Base-by-base conservation (phyloP, 2,113 vertebrate species). In the Elephantulus edwardii region DNA sequence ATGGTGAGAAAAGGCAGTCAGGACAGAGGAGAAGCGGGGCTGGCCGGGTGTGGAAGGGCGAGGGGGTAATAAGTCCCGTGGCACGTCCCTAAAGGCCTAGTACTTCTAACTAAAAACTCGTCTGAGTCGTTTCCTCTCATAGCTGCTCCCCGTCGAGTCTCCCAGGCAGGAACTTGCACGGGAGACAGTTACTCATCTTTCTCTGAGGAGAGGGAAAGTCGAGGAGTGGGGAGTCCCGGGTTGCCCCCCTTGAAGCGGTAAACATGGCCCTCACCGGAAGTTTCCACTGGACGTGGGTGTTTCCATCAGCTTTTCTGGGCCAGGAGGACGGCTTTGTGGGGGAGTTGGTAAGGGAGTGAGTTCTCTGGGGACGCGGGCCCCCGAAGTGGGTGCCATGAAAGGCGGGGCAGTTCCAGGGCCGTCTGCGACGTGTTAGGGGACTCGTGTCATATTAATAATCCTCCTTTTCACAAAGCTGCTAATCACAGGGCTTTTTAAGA, bases 1-100 rank as follows among this genome's bases (percentile, higher is more conserved):
- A 19, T 60, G 26, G 35, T 1, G 2, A 30, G 0, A 0, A 68
- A 13, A 46, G 28, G 14, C 0, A 0, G 11, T 2, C 26, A 13
- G 30, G 40, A 50, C 9, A 12, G 11, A 1, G 28, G 7, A 50
- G 17, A 1, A 1, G 35, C 26, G 3, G 30, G 2, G 7, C 40
- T 13, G 22, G 38, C 0, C 0, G 40, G 54, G 20, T 19, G 54
- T 0, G 10, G 38, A 16, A 4, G 58, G 46, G 19, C 9, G 17
- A 35, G 44, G 77, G 6, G 35, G 52, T 13, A 6, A 30, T 14
- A 2, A 6, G 26, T n/a, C n/a, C n/a, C n/a, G n/a, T n/a, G n/a
- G n/a, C n/a, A n/a, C n/a, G n/a, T n/a, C n/a, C n/a, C n/a, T n/a
- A n/a, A n/a, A n/a, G n/a, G n/a, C n/a, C n/a, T n/a, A n/a, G n/a